These are phyloP conservation scores for Murina feae DNA, from an alignment of 2,113 vertebrate species.

Conservation along the genomic window DNA sequence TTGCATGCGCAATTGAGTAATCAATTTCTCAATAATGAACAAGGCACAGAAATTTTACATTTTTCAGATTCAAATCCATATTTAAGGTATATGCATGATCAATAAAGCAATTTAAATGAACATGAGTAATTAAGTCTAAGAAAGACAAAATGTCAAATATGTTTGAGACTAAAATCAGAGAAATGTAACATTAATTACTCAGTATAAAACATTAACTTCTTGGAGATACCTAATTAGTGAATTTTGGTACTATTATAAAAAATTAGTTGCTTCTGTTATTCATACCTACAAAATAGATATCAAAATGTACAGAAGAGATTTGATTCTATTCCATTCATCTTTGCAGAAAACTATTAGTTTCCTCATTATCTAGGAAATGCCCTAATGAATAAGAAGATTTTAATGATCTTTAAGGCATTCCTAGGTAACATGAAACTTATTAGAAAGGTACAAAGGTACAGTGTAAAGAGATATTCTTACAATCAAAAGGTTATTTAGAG, in stretches of 20 bases:
- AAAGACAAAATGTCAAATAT: constrained; percentile 34
- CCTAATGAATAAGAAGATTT: neutral
- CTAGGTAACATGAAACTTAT: neutral
- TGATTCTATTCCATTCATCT: neutral
- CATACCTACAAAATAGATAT: neutral
- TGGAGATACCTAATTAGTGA: neutral
- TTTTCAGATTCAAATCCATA: constrained; percentile 9
- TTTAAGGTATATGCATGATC: neutral
- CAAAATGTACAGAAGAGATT: neutral
- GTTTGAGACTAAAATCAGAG: neutral
- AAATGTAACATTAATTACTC: neutral
- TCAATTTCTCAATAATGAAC: neutral
- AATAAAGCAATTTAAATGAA: neutral
- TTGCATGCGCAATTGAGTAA: neutral
- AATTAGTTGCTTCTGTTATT: neutral
- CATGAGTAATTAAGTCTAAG: neutral
- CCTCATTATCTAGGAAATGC: neutral
- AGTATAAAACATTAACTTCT: neutral
- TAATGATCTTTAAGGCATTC: neutral
- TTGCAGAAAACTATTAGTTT: neutral
- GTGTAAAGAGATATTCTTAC: constrained; percentile 5
- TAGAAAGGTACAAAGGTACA: neutral
- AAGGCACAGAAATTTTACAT: neutral
- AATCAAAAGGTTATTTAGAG: neutral
- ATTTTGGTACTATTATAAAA: neutral